Percentiles rank a stretch among this genome's conserved stretches.
These are phyloP conservation scores for Rhea americana DNA, from an alignment of 2,113 vertebrate species.

Conservation along the genomic window DNA sequence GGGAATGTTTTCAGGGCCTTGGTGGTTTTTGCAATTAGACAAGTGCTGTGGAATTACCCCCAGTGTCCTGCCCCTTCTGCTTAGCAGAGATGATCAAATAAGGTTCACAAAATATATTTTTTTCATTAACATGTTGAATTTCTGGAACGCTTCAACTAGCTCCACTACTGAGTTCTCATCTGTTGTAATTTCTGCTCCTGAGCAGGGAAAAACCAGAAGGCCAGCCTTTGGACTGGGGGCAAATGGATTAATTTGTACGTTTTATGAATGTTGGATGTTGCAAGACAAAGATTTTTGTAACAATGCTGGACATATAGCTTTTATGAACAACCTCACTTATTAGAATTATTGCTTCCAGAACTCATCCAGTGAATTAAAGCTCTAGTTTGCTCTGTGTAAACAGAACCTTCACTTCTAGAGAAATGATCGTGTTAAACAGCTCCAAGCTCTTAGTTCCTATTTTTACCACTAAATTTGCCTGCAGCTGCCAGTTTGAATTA, in stretches of 20 bases:
- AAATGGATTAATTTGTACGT: constrained; percentile 22
- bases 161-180: constrained; percentile 38
- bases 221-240: neutral
- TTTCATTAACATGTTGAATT: neutral
- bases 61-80: neutral
- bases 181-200: constrained; percentile 27
- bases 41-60: neutral
- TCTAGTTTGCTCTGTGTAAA: constrained; percentile 64
- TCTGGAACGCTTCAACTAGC: neutral
- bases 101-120: neutral
- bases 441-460: constrained; percentile 76
- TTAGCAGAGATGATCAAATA: neutral
- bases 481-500: constrained; percentile 79
- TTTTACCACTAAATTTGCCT: constrained; percentile 77
- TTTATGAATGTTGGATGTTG: neutral
- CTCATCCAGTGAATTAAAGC: constrained; percentile 63
- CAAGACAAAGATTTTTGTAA: constrained; percentile 50
- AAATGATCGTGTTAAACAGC: constrained; percentile 67
- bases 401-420: constrained; percentile 70
- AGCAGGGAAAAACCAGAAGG: neutral
- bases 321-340: constrained; percentile 62
- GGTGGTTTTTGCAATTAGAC: neutral
- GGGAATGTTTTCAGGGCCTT: neutral
- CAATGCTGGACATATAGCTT: neutral
- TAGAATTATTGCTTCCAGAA: constrained; percentile 66